phyloP scores from a whole-genome alignment of 2,888 invertebrate genomes.

The Athrips mouffetella region DNA sequence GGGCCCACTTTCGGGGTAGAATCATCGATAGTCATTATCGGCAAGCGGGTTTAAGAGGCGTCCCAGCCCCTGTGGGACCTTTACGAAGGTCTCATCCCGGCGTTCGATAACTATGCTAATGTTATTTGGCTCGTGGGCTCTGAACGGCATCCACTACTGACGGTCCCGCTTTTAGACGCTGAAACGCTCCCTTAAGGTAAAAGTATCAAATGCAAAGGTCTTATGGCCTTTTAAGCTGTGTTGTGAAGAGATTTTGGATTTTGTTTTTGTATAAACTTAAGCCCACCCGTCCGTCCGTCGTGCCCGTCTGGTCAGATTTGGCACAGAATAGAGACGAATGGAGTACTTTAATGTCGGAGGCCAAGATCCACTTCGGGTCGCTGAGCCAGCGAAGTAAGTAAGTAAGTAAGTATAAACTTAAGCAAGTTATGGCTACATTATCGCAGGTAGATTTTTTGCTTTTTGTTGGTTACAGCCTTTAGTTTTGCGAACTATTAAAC shows the following conservation, averaged over 20 bases:
- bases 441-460: too few relatives aligned
- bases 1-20: conserved; percentile 63
- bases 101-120: conserved; percentile 78
- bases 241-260: conserved; percentile 27
- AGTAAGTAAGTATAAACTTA: too few relatives aligned
- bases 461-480: too few relatives aligned
- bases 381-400: too few relatives aligned
- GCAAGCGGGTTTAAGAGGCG: conserved; percentile 74
- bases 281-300: too few relatives aligned
- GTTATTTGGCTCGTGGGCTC: conserved; percentile 75
- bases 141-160: conserved; percentile 55
- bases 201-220: conserved; percentile 17
- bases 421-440: too few relatives aligned
- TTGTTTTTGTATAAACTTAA: too few relatives aligned
- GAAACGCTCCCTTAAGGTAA: conserved; percentile 23
- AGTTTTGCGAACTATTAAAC: too few relatives aligned
- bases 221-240: conserved; percentile 27
- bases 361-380: too few relatives aligned
- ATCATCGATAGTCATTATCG: conserved; percentile 78
- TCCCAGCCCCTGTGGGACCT: conserved; percentile 68
- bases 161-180: conserved; percentile 44
- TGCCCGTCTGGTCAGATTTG: too few relatives aligned
- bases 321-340: too few relatives aligned
- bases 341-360: too few relatives aligned
- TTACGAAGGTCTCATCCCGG: conserved; percentile 73